These are phyloP conservation scores for Epicauta chinensis DNA, from an alignment of 1,140 invertebrate genomes.

Conservation along the genomic window DNA sequence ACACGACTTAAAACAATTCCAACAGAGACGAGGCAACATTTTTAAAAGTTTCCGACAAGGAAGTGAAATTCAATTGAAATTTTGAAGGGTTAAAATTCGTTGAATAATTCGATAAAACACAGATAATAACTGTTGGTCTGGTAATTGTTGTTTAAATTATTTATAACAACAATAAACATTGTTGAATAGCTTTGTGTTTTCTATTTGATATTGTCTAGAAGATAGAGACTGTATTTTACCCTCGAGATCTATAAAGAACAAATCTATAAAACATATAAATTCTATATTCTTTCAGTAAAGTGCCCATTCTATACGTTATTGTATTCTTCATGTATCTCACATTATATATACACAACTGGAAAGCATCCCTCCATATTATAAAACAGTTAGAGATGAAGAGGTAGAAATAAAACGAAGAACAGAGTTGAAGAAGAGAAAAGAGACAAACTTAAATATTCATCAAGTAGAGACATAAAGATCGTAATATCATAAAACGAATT, in stretches of 20 bases:
- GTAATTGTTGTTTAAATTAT: no score
- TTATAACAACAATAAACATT: no score
- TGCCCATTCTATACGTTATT: conserved; percentile 15
- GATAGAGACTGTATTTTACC: no score
- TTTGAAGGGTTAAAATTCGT: no score
- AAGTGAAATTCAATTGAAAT: no score
- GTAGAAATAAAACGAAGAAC: conserved; percentile 28
- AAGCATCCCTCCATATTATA: conserved; percentile 22
- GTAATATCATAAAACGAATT: conserved; percentile 42
- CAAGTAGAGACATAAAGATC: conserved; percentile 41
- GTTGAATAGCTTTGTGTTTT: no score
- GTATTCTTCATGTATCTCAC: neutral
- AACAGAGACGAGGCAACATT: no score
- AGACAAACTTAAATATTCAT: conserved; percentile 41
- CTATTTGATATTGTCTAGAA: no score
- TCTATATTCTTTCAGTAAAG: conserved; percentile 36
- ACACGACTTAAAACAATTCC: no score
- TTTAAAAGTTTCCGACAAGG: no score
- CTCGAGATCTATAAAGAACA: conserved; percentile 1
- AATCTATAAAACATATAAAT: conserved; percentile 20
- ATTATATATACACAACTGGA: conserved; percentile 15
- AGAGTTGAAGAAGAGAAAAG: conserved; percentile 37
- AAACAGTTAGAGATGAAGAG: conserved; percentile 4
- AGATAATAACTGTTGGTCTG: no score
- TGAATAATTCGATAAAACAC: no score